Percentiles rank a stretch among this genome's conserved stretches.
phyloP scores from a whole-genome alignment of 2,888 invertebrate genomes.

The Conchocele bisecta region DNA sequence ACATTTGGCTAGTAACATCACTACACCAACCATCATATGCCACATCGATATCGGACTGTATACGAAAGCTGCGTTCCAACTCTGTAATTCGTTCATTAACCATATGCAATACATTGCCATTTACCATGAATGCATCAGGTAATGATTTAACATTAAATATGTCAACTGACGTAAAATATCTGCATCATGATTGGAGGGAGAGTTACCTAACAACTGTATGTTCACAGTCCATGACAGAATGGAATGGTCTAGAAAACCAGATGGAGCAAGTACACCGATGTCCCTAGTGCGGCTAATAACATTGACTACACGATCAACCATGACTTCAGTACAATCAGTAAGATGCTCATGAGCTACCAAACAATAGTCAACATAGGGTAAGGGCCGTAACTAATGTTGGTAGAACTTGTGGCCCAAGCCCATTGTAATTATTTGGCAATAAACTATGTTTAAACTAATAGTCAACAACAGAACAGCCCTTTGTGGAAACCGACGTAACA shows the following conservation, averaged over 20 bases:
- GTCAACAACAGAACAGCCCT: no score
- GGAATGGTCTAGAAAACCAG: background rate
- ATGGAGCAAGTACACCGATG: background rate
- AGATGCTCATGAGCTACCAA: no score
- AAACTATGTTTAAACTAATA: no score
- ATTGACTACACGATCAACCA: background rate
- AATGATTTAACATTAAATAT: constrained; percentile 2
- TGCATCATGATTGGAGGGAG: background rate
- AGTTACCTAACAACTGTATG: background rate
- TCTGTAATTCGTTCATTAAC: background rate
- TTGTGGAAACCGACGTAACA: constrained; percentile 17
- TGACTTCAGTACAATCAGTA: no score
- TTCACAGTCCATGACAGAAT: background rate
- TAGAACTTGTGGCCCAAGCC: no score
- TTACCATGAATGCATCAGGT: background rate
- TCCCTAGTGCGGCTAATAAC: background rate
- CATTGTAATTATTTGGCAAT: no score
- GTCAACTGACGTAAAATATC: background rate
- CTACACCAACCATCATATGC: constrained; percentile 7
- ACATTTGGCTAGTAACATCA: background rate
- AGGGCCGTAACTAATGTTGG: no score
- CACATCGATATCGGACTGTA: background rate
- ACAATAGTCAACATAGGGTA: no score
- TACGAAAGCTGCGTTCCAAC: constrained; percentile 3
- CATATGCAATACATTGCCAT: background rate